Base-by-base conservation (phyloP, 2,888 invertebrate species). In the Megastigmus dorsalis region DNA sequence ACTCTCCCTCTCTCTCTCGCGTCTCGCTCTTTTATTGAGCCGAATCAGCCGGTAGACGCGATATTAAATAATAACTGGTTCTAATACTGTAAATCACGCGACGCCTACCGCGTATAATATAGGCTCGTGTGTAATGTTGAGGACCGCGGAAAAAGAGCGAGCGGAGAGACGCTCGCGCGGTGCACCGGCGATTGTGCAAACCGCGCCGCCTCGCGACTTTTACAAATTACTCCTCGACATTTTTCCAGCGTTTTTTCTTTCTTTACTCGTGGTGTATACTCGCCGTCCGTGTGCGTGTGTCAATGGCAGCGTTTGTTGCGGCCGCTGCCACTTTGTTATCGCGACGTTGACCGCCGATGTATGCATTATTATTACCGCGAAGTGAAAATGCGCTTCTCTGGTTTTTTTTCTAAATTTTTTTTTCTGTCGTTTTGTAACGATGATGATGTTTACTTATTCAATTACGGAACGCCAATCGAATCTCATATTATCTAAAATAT, bases 11-110 rank as follows among this genome's bases (percentile, higher is more conserved):
- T 30, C 28, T 52, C 28, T n/a, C 6, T 28, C 15, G 6, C n/a
- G 23, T 26, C 9, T 13, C 3, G 26, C 36, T 55, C 15, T 20
- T 63, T 65, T 48, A 48, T 63, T 36, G 23, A 55, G 43, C 28
- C n/a, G 48, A 60, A 63, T 63, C 52, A 26, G n/a, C 9, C 63
- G 23, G 30, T n/a, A n/a, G 45, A 2, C 20, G 26, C 13, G 63
- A 68, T 68, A 67, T 74, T 63, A 63, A 68, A 68, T 68, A 68
- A 68, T 74, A 74, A 68, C 74, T 55, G 74, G 55, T 74, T 68
- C 62, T 68, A 74, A 74, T 68, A 55, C 23, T 26, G 68, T 74
- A 74, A 74, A 74, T 74, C 74, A 74, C 30, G 15, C 23, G 54
- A 20, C 54, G 33, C 41, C 45, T 23, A 30, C 23, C 36, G 33